Evolutionary conservation across 92 coral and sea anemone species (phyloP).

Genomic region (Meandrina meandrites): DNA sequence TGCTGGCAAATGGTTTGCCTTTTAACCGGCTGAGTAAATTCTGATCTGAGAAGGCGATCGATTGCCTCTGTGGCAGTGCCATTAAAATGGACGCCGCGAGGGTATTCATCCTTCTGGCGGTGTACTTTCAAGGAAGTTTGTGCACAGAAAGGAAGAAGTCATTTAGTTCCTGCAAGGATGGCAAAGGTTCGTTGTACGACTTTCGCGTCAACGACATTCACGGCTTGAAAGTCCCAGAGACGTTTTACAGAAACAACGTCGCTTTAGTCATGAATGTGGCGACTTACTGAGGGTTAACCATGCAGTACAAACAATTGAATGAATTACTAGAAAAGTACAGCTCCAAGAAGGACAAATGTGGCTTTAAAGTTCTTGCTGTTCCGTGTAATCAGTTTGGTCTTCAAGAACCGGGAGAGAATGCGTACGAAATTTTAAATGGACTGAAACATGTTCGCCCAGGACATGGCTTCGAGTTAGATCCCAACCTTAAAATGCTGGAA

Average conservation of each 20-base stretch:
- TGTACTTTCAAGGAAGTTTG: slow-evolving; percentile 11
- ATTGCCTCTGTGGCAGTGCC: not conserved
- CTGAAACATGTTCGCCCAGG: slow-evolving; percentile 83
- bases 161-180: slow-evolving; percentile 42
- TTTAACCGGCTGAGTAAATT: slow-evolving; percentile 11
- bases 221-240: slow-evolving; percentile 36
- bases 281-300: slow-evolving; percentile 76
- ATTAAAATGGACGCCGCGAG: slow-evolving; percentile 23
- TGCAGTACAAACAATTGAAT: slow-evolving; percentile 77
- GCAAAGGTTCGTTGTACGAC: slow-evolving; percentile 61
- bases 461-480: slow-evolving; percentile 56
- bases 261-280: slow-evolving; percentile 76
- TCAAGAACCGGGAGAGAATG: slow-evolving; percentile 79
- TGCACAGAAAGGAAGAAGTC: slow-evolving; percentile 41
- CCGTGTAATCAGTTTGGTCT: slow-evolving; percentile 86
- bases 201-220: slow-evolving; percentile 49
- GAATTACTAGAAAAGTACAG: slow-evolving; percentile 59
- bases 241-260: slow-evolving; percentile 50
- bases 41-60: not conserved
- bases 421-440: slow-evolving; percentile 76
- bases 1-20: not conserved
- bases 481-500: slow-evolving; percentile 55
- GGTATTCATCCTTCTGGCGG: slow-evolving; percentile 2
- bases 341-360: slow-evolving; percentile 54
- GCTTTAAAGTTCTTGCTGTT: slow-evolving; percentile 65